Evolutionary conservation across 2,888 invertebrate species (phyloP).

Genomic region (Nephrotoma appendiculata): DNA sequence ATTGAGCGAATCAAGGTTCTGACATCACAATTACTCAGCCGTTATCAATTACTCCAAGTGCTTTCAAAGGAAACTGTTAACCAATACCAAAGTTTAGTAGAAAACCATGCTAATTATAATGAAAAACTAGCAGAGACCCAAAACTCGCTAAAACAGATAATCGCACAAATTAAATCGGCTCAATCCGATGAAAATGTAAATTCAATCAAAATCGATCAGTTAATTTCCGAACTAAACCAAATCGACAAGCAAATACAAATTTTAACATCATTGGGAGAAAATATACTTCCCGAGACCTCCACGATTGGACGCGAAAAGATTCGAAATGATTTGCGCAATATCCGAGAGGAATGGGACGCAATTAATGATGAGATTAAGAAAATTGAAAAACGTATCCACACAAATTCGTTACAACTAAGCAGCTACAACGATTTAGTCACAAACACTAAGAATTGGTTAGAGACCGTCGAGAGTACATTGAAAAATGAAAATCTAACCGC

Average conservation of each 20-base stretch:
- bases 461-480: slow-evolving; percentile 65
- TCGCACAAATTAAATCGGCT: slow-evolving; percentile 42
- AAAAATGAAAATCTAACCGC: slow-evolving; percentile 53
- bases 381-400: slow-evolving; percentile 73
- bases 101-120: slow-evolving; percentile 67
- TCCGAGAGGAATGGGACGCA: slow-evolving; percentile 78
- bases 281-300: slow-evolving; percentile 83
- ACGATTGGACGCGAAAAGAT: slow-evolving; percentile 81
- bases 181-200: neutral
- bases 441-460: slow-evolving; percentile 73
- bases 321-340: slow-evolving; percentile 64
- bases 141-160: slow-evolving; percentile 63
- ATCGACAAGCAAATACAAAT: slow-evolving; percentile 65
- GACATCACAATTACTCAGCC: slow-evolving; percentile 77
- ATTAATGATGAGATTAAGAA: slow-evolving; percentile 69
- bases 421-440: slow-evolving; percentile 75
- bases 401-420: slow-evolving; percentile 66
- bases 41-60: slow-evolving; percentile 66
- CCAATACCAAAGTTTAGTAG: slow-evolving; percentile 68
- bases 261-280: slow-evolving; percentile 66
- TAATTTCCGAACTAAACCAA: slow-evolving; percentile 68
- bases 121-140: slow-evolving; percentile 60
- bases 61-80: slow-evolving; percentile 75
- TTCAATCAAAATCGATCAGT: slow-evolving; percentile 11
- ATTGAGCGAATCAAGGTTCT: slow-evolving; percentile 75